Evolutionary conservation across 2,113 vertebrate genomes (phyloP).

Genomic region (Phalacrocorax carbo): DNA sequence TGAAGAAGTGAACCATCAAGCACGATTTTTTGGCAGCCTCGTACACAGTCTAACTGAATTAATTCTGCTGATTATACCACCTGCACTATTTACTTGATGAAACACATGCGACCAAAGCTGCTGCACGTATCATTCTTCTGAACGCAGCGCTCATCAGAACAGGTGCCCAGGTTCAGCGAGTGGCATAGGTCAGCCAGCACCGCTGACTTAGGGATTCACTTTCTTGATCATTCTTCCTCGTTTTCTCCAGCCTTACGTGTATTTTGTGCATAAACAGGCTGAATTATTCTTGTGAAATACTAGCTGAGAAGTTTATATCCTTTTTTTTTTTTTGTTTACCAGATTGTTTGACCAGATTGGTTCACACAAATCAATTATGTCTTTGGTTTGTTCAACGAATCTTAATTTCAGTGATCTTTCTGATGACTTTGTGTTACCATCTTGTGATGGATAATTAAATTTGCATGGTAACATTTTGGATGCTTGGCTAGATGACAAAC

Average conservation of each 20-base stretch:
- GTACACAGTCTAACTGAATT: slow-evolving; percentile 51
- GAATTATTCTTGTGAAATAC: neutral
- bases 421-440: neutral
- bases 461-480: neutral
- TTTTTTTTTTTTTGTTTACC: neutral
- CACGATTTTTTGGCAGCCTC: slow-evolving; percentile 68
- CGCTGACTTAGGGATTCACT: neutral
- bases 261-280: neutral
- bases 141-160: neutral
- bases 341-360: neutral
- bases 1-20: slow-evolving; percentile 28
- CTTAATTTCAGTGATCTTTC: neutral
- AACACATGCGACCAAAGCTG: slow-evolving; percentile 13
- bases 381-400: neutral
- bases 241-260: neutral
- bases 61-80: slow-evolving; percentile 74
- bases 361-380: neutral
- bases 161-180: neutral
- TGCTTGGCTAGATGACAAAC: neutral
- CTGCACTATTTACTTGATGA: slow-evolving; percentile 62
- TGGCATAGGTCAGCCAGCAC: neutral
- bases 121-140: neutral
- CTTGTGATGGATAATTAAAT: neutral
- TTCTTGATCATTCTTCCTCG: neutral
- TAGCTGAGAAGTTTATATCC: neutral